Conservation (phyloP, 2,797 vertebrate genomes). For the Bovichtus diacanthus region DNA sequence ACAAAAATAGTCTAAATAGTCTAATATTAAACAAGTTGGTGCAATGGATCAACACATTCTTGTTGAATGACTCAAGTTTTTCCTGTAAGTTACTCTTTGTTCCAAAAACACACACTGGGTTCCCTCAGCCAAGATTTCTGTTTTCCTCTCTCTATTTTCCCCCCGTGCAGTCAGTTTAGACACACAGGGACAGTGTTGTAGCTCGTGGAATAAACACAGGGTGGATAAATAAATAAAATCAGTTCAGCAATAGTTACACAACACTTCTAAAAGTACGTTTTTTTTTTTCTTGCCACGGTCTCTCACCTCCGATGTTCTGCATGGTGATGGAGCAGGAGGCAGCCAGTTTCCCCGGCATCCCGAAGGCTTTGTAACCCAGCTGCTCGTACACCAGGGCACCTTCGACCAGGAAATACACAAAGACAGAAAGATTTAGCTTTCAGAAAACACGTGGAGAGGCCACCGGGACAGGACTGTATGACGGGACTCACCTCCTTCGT, state of each 20-base stretch:
- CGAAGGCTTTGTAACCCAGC: slow-evolving; percentile 95
- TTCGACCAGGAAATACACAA: slow-evolving; percentile 47
- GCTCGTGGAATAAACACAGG: background rate
- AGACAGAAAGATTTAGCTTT: background rate
- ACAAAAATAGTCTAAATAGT: background rate
- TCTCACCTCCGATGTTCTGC: slow-evolving; percentile 97
- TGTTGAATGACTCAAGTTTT: slow-evolving; percentile 37
- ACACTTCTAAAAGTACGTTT: background rate
- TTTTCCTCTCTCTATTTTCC: background rate
- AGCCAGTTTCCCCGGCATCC: slow-evolving; percentile 94
- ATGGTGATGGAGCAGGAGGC: slow-evolving; percentile 95
- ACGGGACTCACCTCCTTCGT: slow-evolving; percentile 93
- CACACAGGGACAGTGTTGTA: slow-evolving; percentile 25
- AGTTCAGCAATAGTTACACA: slow-evolving; percentile 10
- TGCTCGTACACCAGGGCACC: slow-evolving; percentile 95
- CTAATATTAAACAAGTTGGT: slow-evolving; percentile 35
- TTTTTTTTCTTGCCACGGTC: background rate
- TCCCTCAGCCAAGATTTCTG: background rate
- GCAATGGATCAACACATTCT: slow-evolving; percentile 18
- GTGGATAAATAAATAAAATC: background rate
- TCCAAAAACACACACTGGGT: slow-evolving; percentile 25
- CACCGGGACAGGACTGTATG: rapidly evolving
- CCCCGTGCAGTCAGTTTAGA: background rate
- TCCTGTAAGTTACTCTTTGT: slow-evolving; percentile 27
- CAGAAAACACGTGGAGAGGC: background rate